Evolutionary conservation across 1,140 invertebrate genomes (phyloP).

Genomic region (Pseudomyrmex gracilis): DNA sequence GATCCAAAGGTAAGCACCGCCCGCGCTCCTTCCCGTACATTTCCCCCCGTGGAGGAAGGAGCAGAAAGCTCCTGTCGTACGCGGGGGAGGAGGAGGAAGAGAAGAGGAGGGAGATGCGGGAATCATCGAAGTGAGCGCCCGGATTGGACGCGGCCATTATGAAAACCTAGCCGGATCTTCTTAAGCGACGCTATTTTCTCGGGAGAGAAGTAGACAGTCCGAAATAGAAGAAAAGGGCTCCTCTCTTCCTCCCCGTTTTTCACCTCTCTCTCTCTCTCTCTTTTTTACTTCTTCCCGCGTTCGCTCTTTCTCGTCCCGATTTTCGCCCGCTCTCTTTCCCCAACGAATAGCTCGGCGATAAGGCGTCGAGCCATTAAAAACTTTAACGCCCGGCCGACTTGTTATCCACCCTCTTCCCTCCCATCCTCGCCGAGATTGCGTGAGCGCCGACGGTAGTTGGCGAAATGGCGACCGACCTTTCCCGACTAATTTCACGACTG

Average conservation of each 20-base stretch:
- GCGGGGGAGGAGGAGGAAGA: neutral
- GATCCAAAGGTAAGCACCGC: constrained; percentile 57
- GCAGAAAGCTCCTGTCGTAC: neutral
- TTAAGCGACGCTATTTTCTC: constrained; percentile 71
- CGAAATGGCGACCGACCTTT: constrained; percentile 53
- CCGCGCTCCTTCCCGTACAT: constrained; percentile 35
- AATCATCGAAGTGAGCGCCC: constrained; percentile 13
- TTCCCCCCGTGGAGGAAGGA: neutral
- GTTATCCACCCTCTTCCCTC: constrained; percentile 17
- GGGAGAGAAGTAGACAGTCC: constrained; percentile 65
- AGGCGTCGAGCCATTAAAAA: constrained; percentile 76
- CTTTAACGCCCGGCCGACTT: constrained; percentile 70
- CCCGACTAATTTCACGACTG: constrained; percentile 64
- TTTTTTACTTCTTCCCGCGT: neutral
- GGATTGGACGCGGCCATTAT: constrained; percentile 64
- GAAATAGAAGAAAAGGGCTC: constrained; percentile 61
- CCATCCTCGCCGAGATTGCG: constrained; percentile 42
- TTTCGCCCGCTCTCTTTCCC: constrained; percentile 5
- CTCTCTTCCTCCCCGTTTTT: neutral
- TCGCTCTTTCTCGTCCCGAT: neutral
- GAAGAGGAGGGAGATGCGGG: neutral
- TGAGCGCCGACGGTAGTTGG: constrained; percentile 43
- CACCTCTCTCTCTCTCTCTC: neutral
- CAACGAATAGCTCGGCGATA: constrained; percentile 68
- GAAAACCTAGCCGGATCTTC: constrained; percentile 70